Conservation (phyloP, 1,140 invertebrate genomes). For the Bombus superbus region DNA sequence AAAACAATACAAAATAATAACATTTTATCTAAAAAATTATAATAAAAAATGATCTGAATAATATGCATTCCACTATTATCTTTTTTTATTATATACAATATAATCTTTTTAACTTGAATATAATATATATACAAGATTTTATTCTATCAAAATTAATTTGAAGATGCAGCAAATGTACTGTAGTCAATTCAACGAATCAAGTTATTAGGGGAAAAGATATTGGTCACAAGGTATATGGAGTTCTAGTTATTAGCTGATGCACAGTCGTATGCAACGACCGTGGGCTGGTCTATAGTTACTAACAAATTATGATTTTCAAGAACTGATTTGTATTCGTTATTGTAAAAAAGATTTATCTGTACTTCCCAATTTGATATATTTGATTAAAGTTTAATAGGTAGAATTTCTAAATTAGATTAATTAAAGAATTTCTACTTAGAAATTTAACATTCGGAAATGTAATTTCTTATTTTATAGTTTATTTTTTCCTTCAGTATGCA, state of each 20-base stretch:
- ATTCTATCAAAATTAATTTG: not conserved
- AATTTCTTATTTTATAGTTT: not conserved
- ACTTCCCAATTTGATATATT: not conserved
- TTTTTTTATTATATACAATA: not conserved
- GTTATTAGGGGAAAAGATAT: not conserved
- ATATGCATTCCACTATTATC: too few relatives aligned
- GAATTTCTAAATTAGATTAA: too few relatives aligned
- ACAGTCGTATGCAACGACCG: too few relatives aligned
- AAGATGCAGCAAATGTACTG: not conserved
- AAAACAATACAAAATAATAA: not conserved
- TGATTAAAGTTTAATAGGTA: not conserved
- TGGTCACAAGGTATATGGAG: not conserved
- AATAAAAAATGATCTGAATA: not conserved
- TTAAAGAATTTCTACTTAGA: not conserved
- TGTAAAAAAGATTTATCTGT: not conserved
- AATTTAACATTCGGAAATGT: not conserved
- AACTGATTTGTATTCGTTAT: not conserved
- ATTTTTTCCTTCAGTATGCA: too few relatives aligned
- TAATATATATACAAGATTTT: not conserved
- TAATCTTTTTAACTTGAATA: not conserved
- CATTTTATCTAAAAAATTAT: not conserved
- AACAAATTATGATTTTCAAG: not conserved
- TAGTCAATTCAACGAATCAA: not conserved
- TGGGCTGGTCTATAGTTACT: not conserved
- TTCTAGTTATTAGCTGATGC: not conserved